phyloP scores from a whole-genome alignment of 2,888 invertebrate species.

The Drosophila borealis region DNA sequence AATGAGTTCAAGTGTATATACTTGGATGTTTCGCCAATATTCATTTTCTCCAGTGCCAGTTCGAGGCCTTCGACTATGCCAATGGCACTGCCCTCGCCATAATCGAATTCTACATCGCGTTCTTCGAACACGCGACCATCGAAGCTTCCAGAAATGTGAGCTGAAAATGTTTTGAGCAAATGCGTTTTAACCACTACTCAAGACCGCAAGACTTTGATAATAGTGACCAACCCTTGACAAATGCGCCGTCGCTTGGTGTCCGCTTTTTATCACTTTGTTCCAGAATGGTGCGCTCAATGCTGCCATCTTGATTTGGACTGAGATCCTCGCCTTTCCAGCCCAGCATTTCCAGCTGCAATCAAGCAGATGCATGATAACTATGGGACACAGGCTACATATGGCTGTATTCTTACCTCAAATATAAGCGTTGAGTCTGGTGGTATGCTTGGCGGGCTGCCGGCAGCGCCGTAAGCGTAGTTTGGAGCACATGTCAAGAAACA shows the following conservation, averaged over 20 bases:
- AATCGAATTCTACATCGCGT: constrained; percentile 91
- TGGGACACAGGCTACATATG: neutral
- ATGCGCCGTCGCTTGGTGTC: constrained; percentile 92
- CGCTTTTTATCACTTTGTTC: constrained; percentile 89
- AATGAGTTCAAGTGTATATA: constrained; percentile 28
- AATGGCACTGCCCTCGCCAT: constrained; percentile 93
- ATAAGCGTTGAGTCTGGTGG: constrained; percentile 94
- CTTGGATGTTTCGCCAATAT: constrained; percentile 91
- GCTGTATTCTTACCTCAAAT: constrained; percentile 89
- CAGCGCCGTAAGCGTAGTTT: constrained; percentile 95
- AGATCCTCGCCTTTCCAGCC: constrained; percentile 96
- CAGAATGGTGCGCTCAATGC: constrained; percentile 91
- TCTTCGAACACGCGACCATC: constrained; percentile 87
- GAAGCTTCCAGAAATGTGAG: constrained; percentile 77
- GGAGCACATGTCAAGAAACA: constrained; percentile 93
- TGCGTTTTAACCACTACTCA: constrained; percentile 1
- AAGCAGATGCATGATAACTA: neutral
- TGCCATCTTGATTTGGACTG: constrained; percentile 92
- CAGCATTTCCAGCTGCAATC: constrained; percentile 93
- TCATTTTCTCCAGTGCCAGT: constrained; percentile 92
- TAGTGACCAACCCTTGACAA: constrained; percentile 89
- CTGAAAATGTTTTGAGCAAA: constrained; percentile 43
- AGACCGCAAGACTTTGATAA: constrained; percentile 16
- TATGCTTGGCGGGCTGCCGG: constrained; percentile 94
- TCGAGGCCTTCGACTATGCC: constrained; percentile 93